phyloP scores from a whole-genome alignment of 2,797 vertebrate species.

The Tokudaia muenninki region DNA sequence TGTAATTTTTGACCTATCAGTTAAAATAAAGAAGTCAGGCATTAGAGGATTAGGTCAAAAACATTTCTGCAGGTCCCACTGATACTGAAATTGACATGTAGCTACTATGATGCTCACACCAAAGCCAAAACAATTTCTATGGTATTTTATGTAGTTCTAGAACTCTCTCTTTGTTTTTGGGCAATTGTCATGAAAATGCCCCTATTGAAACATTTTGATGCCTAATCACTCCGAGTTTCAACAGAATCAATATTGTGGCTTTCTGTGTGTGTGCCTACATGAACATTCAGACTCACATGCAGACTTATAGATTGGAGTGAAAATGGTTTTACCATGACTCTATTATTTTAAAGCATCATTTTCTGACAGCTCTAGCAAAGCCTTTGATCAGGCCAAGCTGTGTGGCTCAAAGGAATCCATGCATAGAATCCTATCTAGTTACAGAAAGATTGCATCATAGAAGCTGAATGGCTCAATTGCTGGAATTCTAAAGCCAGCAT shows the following conservation, averaged over 20 bases:
- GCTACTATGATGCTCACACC: not conserved
- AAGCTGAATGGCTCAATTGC: slow-evolving; percentile 63
- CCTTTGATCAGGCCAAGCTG: slow-evolving; percentile 79
- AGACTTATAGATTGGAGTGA: slow-evolving; percentile 54
- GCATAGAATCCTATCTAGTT: slow-evolving; percentile 74
- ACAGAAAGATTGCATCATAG: slow-evolving; percentile 66
- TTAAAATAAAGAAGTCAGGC: not conserved
- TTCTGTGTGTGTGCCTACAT: slow-evolving; percentile 8
- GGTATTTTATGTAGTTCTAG: not conserved
- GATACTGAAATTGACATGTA: not conserved
- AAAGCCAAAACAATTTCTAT: not conserved
- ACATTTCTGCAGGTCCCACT: not conserved
- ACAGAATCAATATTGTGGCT: slow-evolving; percentile 71
- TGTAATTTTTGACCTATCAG: not conserved
- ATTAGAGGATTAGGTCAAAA: not conserved
- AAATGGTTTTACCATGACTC: slow-evolving; percentile 78
- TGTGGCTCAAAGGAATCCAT: slow-evolving; percentile 72
- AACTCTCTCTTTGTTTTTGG: slow-evolving; percentile 40
- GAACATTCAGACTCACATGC: slow-evolving; percentile 65
- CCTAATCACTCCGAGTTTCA: slow-evolving; percentile 52
- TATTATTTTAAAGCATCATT: slow-evolving; percentile 81
- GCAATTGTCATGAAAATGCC: slow-evolving; percentile 50
- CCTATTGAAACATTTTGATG: slow-evolving; percentile 57
- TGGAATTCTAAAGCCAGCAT: slow-evolving; percentile 74
- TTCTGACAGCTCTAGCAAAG: slow-evolving; percentile 74